phyloP scores from a whole-genome alignment of 2,113 vertebrate genomes.

The Baryphthengus martii region DNA sequence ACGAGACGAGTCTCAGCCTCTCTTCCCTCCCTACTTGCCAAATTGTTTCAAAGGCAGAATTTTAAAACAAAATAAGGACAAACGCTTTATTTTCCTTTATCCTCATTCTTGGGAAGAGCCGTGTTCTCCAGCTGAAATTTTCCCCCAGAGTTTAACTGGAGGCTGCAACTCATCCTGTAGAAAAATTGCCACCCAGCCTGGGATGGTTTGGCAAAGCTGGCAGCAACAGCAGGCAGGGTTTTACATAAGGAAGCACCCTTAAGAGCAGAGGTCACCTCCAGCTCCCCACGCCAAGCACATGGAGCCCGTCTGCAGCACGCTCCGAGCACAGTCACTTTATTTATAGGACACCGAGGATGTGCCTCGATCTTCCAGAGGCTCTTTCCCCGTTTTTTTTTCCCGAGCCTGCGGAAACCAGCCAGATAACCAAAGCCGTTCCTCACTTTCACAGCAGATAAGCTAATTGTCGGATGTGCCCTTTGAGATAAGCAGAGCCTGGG shows the following conservation, averaged over 20 bases:
- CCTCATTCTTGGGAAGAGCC: background rate
- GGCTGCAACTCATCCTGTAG: background rate
- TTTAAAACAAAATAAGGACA: conserved; percentile 3
- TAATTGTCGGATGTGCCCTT: conserved; percentile 71
- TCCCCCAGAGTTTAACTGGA: background rate
- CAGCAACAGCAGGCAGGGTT: background rate
- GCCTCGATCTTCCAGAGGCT: background rate
- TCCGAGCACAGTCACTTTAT: background rate
- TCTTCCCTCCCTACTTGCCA: conserved; percentile 22
- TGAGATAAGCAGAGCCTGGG: conserved; percentile 60
- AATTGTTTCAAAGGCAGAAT: conserved; percentile 26
- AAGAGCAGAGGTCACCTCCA: background rate
- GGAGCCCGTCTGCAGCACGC: background rate
- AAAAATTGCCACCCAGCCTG: background rate
- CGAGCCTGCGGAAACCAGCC: conserved; percentile 39
- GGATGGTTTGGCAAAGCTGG: background rate
- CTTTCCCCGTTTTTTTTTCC: background rate
- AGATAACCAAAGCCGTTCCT: conserved; percentile 57
- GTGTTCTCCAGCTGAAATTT: background rate
- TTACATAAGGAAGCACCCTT: background rate
- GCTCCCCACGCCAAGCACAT: background rate
- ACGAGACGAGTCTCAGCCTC: conserved; percentile 3
- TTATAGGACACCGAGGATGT: background rate
- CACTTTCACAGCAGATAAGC: conserved; percentile 69
- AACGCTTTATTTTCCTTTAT: background rate